Percentiles rank a stretch among this genome's conserved stretches.
Conservation (phyloP, 2,888 invertebrate genomes). For the Hipparchia semele region DNA sequence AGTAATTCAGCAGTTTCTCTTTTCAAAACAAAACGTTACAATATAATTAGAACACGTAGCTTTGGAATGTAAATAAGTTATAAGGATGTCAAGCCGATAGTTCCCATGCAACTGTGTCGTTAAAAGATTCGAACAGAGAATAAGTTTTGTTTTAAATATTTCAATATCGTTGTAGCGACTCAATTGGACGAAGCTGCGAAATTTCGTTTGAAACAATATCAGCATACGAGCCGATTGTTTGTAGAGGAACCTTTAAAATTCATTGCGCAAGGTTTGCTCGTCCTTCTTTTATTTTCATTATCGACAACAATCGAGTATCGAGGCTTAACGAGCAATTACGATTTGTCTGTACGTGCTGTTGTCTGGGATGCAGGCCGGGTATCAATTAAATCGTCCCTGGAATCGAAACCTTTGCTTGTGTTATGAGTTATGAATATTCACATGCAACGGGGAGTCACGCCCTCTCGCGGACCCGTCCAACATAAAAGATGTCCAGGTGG, state of each 20-base stretch:
- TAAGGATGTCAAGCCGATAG: too few relatives aligned
- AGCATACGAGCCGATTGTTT: conserved; percentile 39
- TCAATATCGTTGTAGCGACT: conserved; percentile 34
- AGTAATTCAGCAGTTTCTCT: too few relatives aligned
- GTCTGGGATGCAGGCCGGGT: conserved; percentile 56
- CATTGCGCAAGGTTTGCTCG: conserved; percentile 53
- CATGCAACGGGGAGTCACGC: conserved; percentile 55
- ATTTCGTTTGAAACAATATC: conserved; percentile 49
- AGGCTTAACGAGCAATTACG: conserved; percentile 78
- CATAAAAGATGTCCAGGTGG: conserved; percentile 76
- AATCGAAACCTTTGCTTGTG: conserved; percentile 53
- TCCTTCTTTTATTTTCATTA: conserved; percentile 69
- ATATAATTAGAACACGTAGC: too few relatives aligned
- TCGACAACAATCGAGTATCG: conserved; percentile 76
- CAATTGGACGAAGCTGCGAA: conserved; percentile 37
- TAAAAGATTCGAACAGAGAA: conserved; percentile 30
- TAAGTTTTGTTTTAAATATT: conserved; percentile 41
- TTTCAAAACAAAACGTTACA: too few relatives aligned
- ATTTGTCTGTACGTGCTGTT: conserved; percentile 66
- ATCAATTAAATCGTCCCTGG: conserved; percentile 73
- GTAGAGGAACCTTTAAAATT: conserved; percentile 31
- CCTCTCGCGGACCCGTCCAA: conserved; percentile 53
- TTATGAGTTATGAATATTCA: conserved; percentile 79
- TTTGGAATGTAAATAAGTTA: too few relatives aligned
- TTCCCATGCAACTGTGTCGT: too few relatives aligned